These are phyloP conservation scores for Paramormyrops hopkinsi DNA, from an alignment of 2,797 vertebrate genomes.

Conservation along the genomic window DNA sequence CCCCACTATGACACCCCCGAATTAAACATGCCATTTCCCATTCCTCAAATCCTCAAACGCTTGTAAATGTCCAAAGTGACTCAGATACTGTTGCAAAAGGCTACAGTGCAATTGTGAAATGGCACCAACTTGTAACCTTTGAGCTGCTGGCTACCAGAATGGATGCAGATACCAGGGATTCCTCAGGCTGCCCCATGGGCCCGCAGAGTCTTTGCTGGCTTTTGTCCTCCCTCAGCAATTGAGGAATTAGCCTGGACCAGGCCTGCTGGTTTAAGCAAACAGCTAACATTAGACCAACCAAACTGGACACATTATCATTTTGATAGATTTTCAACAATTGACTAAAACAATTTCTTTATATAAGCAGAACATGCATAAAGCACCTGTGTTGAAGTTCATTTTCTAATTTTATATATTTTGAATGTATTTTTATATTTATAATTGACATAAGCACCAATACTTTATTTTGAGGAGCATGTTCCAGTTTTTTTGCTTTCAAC, in stretches of 20 bases:
- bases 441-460: background rate
- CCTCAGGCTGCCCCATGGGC: background rate
- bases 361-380: background rate
- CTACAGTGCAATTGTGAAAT: background rate
- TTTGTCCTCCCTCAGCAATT: background rate
- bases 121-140: background rate
- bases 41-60: background rate
- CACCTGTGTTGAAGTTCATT: background rate
- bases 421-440: background rate
- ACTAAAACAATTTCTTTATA: background rate
- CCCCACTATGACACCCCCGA: background rate
- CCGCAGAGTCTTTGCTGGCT: background rate
- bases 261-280: background rate
- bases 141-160: background rate
- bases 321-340: no score
- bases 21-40: background rate
- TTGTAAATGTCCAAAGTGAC: background rate
- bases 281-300: background rate
- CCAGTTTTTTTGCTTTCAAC: background rate
- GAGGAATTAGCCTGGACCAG: background rate
- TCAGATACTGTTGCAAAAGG: background rate
- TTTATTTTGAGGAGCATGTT: background rate
- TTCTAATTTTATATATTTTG: background rate
- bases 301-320: background rate
- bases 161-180: background rate